A percentile compares a stretch with the other conserved stretches of the same genome.
Evolutionary conservation across 2,888 invertebrate genomes (phyloP).

Genomic region (Blastobasis adustella): DNA sequence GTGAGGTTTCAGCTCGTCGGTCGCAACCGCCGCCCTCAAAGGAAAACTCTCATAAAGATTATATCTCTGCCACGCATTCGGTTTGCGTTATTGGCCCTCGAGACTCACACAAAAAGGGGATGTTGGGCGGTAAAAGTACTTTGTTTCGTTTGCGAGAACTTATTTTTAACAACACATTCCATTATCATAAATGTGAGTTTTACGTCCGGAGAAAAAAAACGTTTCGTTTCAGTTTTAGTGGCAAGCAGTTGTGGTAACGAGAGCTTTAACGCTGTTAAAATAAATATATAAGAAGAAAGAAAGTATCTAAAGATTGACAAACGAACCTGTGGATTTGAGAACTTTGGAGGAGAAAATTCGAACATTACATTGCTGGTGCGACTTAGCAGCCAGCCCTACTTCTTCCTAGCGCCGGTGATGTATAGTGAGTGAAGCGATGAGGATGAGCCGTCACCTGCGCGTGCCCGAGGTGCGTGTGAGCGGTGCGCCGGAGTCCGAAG

Average conservation of each 20-base stretch:
- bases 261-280: too few relatives aligned
- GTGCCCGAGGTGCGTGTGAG: slow-evolving; percentile 81
- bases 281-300: too few relatives aligned
- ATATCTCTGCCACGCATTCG: slow-evolving; percentile 10
- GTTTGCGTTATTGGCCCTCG: slow-evolving; percentile 6
- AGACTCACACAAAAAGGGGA: not conserved
- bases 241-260: too few relatives aligned
- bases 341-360: too few relatives aligned
- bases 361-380: too few relatives aligned
- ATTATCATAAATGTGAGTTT: slow-evolving; percentile 8
- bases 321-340: too few relatives aligned
- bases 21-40: slow-evolving; percentile 14
- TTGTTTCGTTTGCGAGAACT: not conserved
- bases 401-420: too few relatives aligned
- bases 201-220: too few relatives aligned
- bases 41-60: slow-evolving; percentile 18
- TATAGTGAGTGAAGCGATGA: slow-evolving; percentile 36
- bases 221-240: too few relatives aligned
- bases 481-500: slow-evolving; percentile 67
- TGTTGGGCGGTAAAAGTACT: not conserved
- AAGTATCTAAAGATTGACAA: too few relatives aligned
- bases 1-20: slow-evolving; percentile 23
- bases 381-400: too few relatives aligned
- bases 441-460: slow-evolving; percentile 72
- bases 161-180: slow-evolving; percentile 34